Base-by-base conservation (phyloP, 2,113 vertebrate genomes). In the Elachura formosa region DNA sequence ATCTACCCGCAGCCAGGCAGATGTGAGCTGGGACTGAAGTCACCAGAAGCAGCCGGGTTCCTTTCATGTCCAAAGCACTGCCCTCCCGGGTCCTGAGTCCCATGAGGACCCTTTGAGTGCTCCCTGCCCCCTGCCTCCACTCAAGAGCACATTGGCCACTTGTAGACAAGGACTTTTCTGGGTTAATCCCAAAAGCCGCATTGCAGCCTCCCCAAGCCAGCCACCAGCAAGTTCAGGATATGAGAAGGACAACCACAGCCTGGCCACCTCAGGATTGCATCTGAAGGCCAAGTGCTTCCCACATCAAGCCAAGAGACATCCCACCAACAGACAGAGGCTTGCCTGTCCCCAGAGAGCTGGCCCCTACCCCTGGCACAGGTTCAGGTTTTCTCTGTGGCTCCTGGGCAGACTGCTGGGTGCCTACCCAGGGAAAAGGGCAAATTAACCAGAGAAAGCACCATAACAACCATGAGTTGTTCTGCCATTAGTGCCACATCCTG, bases 61-160 rank as follows among this genome's bases (percentile, higher is more conserved):
- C 64, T 95, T 94, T 94, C 76, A 89, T 94, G 81, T 87, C 84
- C 91, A 66, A 85, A 91, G n/a, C 75, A 38, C 45, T 9, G 31
- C 78, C 84, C 78, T 84, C 87, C 66, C 2, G 34, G 40, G 71
- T 29, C 33, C 46, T 73, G 67, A 7, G 21, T 90, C 92, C 63
- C 71, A 11, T 1, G 12, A 29, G 90, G 34, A 8, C 25, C 45
- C 66, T 95, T 11, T 28, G 40, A 83, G 33, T 14, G 14, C 51
- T 87, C 22, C n/a, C 73, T 93, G n/a, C 10, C 62, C 49, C 31
- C 55, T 2, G 11, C 48, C 72, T 36, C 76, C 62, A 25, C 48
- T 49, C 40, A 75, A 61, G 49, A 72, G 45, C 81, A 18, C 3
- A 5, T 14, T 75, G 59, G 29, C 45, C 85, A 26, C 90, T 79